Evolutionary conservation across 2,797 vertebrate genomes (phyloP), one percentile per base, ranked within the genome.

Genomic region (Catharus ustulatus): DNA sequence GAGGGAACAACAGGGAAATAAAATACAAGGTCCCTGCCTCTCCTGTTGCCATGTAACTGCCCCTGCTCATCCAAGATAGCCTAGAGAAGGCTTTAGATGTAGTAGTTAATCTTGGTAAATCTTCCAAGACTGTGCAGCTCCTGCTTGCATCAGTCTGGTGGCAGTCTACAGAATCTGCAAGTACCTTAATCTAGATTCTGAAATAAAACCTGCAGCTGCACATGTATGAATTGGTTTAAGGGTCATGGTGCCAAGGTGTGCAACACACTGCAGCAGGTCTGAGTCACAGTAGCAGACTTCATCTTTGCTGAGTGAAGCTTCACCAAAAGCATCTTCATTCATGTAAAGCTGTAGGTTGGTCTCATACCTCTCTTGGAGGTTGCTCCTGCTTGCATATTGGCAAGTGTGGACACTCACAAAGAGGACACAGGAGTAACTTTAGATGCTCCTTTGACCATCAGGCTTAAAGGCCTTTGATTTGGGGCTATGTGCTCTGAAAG

Each of bases 221-320:
- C 3, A 7, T 22, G 24, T 66, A 30, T 52, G 72, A 79, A 15
- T 30, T 69, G 71, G 43, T 34, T 86, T 81, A 45, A 68, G 42
- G 29, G 34, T 45, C 19, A 1, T 2, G 13, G 14, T 74, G 42
- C 40, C 4, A 0, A 3, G 34, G 51, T 58, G 67, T 13, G 2
- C 10, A 73, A 45, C 29, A 12, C 4, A 8, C 34, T 32, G 27
- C 40, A 68, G 80, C 63, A 57, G 48, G 61, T 80, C 51, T 36
- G 21, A 83, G 68, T 32, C 23, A 45, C 55, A 55, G 55, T 62
- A 67, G 45, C 40, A 63, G 42, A 27, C 3, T 82, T 40, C 16
- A 3, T 55, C 59, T 92, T 63, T 0, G 2, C 21, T 13, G 51
- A 23, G 27, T 54, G 69, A 59, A 72, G 38, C 17, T 45, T 45